Evolutionary conservation across 1,140 invertebrate species (phyloP).

Genomic region (Halyomorpha halys): DNA sequence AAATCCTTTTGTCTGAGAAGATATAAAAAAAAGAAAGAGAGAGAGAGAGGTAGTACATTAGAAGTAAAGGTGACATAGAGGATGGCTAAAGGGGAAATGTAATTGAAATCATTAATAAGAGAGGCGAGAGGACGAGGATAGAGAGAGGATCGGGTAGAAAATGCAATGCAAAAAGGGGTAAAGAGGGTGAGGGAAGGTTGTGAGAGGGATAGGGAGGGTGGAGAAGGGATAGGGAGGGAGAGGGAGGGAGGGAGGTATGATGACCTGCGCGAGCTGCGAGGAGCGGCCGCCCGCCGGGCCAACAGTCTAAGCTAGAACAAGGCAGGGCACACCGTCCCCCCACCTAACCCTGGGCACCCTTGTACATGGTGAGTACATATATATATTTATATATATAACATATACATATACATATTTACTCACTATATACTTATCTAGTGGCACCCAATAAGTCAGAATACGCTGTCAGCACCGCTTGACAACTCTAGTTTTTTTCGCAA

Average conservation of each 20-base stretch:
- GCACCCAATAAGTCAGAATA: too few species aligned
- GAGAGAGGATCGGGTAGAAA: background rate
- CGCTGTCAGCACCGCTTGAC: too few species aligned
- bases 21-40: background rate
- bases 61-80: conserved; percentile 9
- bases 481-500: too few species aligned
- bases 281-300: background rate
- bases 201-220: background rate
- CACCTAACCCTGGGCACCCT: conserved; percentile 16
- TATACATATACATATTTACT: too few species aligned
- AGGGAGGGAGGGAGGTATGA: background rate
- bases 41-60: conserved; percentile 1
- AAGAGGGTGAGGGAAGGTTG: conserved; percentile 1
- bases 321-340: conserved; percentile 9
- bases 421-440: too few species aligned
- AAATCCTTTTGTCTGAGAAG: too few species aligned
- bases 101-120: conserved; percentile 19
- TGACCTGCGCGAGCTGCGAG: background rate
- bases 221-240: background rate
- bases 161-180: background rate
- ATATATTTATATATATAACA: background rate
- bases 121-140: background rate
- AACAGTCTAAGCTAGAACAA: background rate
- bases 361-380: conserved; percentile 10
- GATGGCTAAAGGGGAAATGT: conserved; percentile 11